Conservation (phyloP, 2,113 vertebrate genomes). For the Sus scrofa region T2T-Sscrofa CM000827.6:35237001-35237500, state of each 20-base stretch:
- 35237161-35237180: neutral
- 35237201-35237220: neutral
- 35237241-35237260: neutral
- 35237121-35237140: neutral
- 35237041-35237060: neutral
- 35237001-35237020: neutral
- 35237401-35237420: neutral
- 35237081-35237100: neutral
- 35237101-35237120: neutral
- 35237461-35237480: neutral
- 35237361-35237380: neutral
- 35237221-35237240: neutral
- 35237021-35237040: neutral
- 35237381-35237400: neutral
- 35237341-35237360: neutral
- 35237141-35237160: neutral
- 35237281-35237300: neutral
- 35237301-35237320: neutral
- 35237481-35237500: neutral
- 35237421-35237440: neutral
- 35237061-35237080: neutral
- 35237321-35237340: neutral
- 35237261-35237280: neutral
- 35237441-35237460: no score
- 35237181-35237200: neutral